Evolutionary conservation across 2,888 invertebrate genomes (phyloP), one percentile per base, ranked within the genome.

Genomic region (Rutpela maculata): DNA sequence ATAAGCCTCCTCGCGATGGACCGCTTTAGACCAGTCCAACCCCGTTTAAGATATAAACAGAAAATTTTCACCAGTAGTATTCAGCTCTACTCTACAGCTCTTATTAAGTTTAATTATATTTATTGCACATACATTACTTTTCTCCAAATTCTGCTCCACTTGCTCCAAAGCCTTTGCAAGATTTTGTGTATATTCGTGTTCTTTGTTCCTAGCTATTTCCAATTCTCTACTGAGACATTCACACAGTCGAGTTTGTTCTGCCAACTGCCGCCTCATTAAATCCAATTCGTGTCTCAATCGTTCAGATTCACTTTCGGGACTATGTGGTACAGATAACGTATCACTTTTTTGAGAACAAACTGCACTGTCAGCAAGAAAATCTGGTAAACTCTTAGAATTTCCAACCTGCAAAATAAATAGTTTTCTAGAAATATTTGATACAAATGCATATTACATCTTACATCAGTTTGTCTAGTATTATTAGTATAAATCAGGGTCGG

Each of bases 361-460:
- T 19, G 94, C 94, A 6, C 94, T 94, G 85, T 95, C 95, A 1
- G 94, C 93, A 38, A 95, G 90, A 87, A 95, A 95, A 85, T 95
- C 95, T 1, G 95, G 95, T 79, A 95, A 88, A 81, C 92, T 92
- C 87, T 93, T 92, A 67, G 91, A 91, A 55, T 91, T 90, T 59
- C 89, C 90, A 26, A 90, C 87, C 87, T 90, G 78, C 43, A 80
- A 84, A 78, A 17, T 4, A 65, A 62, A n/a, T 11, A 1, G 22
- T 26, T 26, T 26, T 26, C 22, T 26, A 26, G 22, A 26, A 26
- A 26, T 26, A 26, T 26, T 3, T 26, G 22, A 26, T 26, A 1
- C 2, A 26, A 26, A 26, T 26, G 1, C 22, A 26, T 26, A n/a
- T n/a, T n/a, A n/a, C n/a, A n/a, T n/a, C n/a, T n/a, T n/a, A n/a